Conservation (phyloP, 2,797 vertebrate genomes). For the Takifugu ocellatus region DNA sequence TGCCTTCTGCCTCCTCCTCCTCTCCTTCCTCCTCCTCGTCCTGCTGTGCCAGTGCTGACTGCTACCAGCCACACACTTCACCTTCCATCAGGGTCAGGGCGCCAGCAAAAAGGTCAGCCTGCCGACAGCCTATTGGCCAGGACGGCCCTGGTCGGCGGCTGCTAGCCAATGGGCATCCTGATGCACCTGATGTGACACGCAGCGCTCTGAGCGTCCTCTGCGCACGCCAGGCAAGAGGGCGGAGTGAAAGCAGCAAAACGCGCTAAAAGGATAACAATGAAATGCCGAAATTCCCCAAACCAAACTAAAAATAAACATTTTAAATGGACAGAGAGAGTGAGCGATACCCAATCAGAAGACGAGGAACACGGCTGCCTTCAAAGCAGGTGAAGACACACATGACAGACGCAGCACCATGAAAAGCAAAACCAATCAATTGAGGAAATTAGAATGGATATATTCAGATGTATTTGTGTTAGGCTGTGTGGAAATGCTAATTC, state of each 20-base stretch:
- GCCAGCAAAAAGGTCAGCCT: conserved; percentile 83
- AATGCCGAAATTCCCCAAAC: conserved; percentile 35
- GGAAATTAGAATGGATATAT: conserved; percentile 68
- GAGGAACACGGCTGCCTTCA: neutral
- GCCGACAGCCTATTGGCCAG: conserved; percentile 78
- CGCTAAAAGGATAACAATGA: conserved; percentile 37
- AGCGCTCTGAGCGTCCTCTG: conserved; percentile 49
- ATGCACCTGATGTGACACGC: conserved; percentile 83
- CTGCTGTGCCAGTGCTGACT: conserved; percentile 76
- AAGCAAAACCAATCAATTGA: conserved; percentile 55
- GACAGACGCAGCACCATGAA: conserved; percentile 10
- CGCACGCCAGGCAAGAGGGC: conserved; percentile 47
- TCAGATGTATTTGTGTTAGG: conserved; percentile 56
- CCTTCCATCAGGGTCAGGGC: conserved; percentile 80
- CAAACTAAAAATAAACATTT: conserved; percentile 12
- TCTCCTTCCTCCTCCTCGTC: conserved; percentile 42
- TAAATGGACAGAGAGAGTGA: too few relatives aligned
- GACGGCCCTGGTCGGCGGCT: conserved; percentile 61
- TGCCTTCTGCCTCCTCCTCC: conserved; percentile 59
- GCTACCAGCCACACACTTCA: conserved; percentile 89
- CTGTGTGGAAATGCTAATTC: conserved; percentile 63
- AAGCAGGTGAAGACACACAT: conserved; percentile 18
- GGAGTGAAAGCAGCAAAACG: conserved; percentile 51
- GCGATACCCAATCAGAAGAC: conserved; percentile 7
- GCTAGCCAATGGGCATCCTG: conserved; percentile 73